phyloP scores from a whole-genome alignment of 2,797 vertebrate species.

The Limosa lapponica region DNA sequence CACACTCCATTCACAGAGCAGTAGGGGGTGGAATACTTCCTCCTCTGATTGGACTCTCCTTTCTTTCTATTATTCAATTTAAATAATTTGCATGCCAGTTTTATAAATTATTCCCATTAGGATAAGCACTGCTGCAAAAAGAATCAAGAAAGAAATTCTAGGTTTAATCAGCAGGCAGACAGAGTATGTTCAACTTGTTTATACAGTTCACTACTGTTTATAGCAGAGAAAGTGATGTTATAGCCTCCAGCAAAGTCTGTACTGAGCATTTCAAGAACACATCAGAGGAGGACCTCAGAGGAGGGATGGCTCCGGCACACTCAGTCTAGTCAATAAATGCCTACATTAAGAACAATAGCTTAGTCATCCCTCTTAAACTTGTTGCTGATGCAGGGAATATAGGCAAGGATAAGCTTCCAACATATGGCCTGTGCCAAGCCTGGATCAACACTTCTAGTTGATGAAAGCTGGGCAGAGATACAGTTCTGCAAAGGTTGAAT shows the following conservation, averaged over 20 bases:
- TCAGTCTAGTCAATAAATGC: not conserved
- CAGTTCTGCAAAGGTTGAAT: not conserved
- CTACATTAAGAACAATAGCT: not conserved
- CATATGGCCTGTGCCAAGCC: not conserved
- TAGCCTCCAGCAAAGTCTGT: not conserved
- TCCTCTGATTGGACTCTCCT: not conserved
- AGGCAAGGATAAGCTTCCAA: not conserved
- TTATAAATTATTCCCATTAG: not conserved
- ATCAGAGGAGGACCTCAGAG: not conserved
- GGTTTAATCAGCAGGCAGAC: not conserved
- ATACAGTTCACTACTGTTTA: not conserved
- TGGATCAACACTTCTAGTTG: fast-evolving
- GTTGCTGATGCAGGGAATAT: not conserved
- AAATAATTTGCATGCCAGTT: not conserved
- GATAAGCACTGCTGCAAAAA: not conserved
- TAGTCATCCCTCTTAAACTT: not conserved
- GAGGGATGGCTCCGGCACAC: not conserved
- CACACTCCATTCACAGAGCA: fast-evolving
- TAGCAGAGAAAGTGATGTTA: not conserved
- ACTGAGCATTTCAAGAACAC: not conserved
- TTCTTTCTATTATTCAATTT: not conserved
- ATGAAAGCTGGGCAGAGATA: not conserved
- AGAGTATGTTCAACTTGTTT: not conserved
- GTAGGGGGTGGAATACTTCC: fast-evolving
- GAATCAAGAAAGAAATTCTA: not conserved